These are phyloP conservation scores for Globodera rostochiensis DNA, from an alignment of 1,140 invertebrate species.

Conservation along the genomic window DNA sequence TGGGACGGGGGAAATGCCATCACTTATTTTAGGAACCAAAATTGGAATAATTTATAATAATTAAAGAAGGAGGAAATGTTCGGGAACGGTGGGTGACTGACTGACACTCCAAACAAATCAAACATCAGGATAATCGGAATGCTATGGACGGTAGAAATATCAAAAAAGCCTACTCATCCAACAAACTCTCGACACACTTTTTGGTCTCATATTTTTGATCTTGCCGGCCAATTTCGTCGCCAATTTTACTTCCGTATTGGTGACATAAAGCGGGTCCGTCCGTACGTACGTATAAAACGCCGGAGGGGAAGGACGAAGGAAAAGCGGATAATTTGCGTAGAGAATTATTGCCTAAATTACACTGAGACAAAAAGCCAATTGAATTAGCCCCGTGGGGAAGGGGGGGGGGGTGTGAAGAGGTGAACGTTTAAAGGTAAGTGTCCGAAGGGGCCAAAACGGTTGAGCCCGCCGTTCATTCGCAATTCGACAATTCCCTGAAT, in stretches of 20 bases:
- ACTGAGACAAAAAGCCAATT: background rate
- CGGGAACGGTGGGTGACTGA: no score
- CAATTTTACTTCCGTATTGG: background rate
- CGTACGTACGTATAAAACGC: background rate
- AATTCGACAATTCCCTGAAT: no score
- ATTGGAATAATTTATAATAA: no score
- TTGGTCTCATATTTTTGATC: no score
- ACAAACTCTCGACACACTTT: no score
- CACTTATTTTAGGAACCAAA: no score
- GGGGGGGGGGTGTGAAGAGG: background rate
- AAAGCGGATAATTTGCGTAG: background rate
- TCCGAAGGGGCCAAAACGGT: background rate
- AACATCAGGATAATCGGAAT: no score
- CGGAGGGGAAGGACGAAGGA: background rate
- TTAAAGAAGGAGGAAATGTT: no score
- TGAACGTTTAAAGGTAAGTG: background rate
- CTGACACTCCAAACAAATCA: no score
- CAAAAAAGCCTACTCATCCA: no score
- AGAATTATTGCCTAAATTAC: background rate
- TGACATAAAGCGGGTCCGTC: background rate
- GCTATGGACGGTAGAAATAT: no score
- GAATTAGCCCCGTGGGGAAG: background rate
- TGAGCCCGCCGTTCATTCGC: no score
- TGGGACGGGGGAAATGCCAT: background rate
- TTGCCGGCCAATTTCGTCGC: background rate